Evolutionary conservation across 2,888 invertebrate species (phyloP).

Genomic region (Xestia ashworthii): DNA sequence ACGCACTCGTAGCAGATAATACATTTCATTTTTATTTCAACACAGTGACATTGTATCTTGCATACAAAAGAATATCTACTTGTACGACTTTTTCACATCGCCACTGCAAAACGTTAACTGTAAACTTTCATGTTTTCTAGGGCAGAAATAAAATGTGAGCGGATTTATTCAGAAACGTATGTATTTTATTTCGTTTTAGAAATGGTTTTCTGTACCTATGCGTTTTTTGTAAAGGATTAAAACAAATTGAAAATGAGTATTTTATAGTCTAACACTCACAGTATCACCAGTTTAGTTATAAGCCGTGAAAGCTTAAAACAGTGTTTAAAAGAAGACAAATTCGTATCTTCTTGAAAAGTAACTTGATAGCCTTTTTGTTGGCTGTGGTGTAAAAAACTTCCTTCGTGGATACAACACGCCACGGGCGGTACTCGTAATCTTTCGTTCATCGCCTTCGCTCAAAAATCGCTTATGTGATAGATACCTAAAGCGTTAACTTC

Average conservation of each 20-base stretch:
- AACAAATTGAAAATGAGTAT: neutral
- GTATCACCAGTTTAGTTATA: too few species aligned
- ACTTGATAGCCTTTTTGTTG: neutral
- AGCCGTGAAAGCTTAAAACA: too few species aligned
- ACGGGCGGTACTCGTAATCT: slow-evolving; percentile 29
- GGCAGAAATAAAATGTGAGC: slow-evolving; percentile 25
- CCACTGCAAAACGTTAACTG: slow-evolving; percentile 10
- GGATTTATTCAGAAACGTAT: slow-evolving; percentile 26
- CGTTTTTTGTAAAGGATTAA: neutral
- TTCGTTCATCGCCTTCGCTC: slow-evolving; percentile 7
- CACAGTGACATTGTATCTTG: slow-evolving; percentile 33
- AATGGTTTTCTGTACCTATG: neutral
- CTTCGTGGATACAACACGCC: neutral
- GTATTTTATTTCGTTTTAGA: slow-evolving; percentile 10
- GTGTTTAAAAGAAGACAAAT: neutral
- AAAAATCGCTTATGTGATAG: slow-evolving; percentile 44
- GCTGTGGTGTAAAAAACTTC: slow-evolving; percentile 6
- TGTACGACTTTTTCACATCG: slow-evolving; percentile 1
- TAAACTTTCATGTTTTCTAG: slow-evolving; percentile 11
- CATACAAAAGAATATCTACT: slow-evolving; percentile 42
- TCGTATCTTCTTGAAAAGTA: neutral
- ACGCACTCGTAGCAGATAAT: slow-evolving; percentile 44
- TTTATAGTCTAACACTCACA: too few species aligned
- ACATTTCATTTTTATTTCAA: slow-evolving; percentile 51
- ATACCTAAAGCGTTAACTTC: slow-evolving; percentile 36